A percentile compares a stretch with the other conserved stretches of the same genome.
Evolutionary conservation across 1,140 invertebrate species (phyloP).

Genomic region (Listronotus bonariensis): DNA sequence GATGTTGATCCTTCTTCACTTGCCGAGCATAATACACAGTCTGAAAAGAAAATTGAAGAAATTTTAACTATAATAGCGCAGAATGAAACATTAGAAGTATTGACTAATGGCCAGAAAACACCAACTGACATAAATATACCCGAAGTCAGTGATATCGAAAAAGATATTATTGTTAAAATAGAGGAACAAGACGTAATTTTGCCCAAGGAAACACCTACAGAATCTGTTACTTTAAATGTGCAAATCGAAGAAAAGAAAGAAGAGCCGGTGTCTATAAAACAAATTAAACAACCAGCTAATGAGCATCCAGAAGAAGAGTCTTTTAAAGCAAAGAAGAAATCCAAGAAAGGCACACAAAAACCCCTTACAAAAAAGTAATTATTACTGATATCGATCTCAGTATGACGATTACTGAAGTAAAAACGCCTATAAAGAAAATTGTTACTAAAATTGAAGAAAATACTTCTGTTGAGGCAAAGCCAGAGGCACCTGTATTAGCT

Average conservation of each 20-base stretch:
- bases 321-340: constrained; percentile 41
- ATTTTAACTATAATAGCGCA: constrained; percentile 38
- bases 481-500: background rate
- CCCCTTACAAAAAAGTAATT: constrained; percentile 45
- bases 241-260: constrained; percentile 4
- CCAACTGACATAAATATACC: constrained; percentile 13
- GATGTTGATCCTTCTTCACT: constrained; percentile 42
- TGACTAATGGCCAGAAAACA: constrained; percentile 4
- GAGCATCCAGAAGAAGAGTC: constrained; percentile 13
- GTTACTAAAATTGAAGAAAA: constrained; percentile 22
- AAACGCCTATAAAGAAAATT: constrained; percentile 26
- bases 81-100: constrained; percentile 10
- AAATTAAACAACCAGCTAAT: background rate
- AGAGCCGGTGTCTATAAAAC: background rate
- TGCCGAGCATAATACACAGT: constrained; percentile 10
- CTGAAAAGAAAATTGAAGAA: constrained; percentile 31
- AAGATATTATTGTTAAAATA: constrained; percentile 29
- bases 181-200: constrained; percentile 4
- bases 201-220: background rate
- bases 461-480: background rate
- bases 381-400: constrained; percentile 45
- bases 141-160: constrained; percentile 40
- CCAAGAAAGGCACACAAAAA: constrained; percentile 42
- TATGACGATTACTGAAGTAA: constrained; percentile 29
- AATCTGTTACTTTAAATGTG: background rate